Conservation (phyloP, 2,797 vertebrate species). For the Premnoplex brunnescens region DNA sequence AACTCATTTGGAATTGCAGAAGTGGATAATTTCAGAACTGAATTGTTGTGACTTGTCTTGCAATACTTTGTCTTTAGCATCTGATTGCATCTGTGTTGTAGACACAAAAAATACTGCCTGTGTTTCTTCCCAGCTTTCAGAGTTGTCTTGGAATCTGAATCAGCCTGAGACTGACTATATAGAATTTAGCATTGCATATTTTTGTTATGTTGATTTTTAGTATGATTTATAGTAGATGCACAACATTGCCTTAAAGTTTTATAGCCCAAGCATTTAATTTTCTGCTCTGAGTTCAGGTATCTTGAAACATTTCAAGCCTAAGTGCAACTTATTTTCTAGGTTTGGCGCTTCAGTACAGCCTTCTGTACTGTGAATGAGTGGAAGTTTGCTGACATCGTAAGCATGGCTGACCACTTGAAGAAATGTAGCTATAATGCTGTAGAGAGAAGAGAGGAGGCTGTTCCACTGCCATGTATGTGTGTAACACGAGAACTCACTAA, state of each 20-base stretch:
- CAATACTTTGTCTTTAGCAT: neutral
- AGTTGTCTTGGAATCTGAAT: neutral
- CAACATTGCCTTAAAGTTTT: neutral
- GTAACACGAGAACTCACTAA: constrained; percentile 97
- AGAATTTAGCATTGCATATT: neutral
- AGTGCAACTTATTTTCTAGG: constrained; percentile 79
- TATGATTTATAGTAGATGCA: neutral
- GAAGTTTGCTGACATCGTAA: constrained; percentile 97
- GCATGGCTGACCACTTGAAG: constrained; percentile 99
- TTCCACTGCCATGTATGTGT: constrained; percentile 97
- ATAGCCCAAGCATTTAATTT: neutral
- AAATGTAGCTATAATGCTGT: constrained; percentile 93
- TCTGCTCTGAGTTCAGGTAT: neutral
- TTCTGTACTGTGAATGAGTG: constrained; percentile 96
- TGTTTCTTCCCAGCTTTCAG: neutral
- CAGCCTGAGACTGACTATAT: neutral
- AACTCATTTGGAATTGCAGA: neutral
- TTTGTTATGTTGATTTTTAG: neutral
- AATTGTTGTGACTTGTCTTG: neutral
- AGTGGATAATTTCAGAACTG: neutral
- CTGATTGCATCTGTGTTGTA: neutral
- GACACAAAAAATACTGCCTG: neutral
- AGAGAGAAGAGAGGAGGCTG: constrained; percentile 88
- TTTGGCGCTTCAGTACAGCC: constrained; percentile 98
- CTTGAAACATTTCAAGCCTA: constrained; percentile 41